Percentiles rank a stretch among this genome's conserved stretches.
Conservation (phyloP, 2,888 invertebrate species). For the Camponotus fellah region DNA sequence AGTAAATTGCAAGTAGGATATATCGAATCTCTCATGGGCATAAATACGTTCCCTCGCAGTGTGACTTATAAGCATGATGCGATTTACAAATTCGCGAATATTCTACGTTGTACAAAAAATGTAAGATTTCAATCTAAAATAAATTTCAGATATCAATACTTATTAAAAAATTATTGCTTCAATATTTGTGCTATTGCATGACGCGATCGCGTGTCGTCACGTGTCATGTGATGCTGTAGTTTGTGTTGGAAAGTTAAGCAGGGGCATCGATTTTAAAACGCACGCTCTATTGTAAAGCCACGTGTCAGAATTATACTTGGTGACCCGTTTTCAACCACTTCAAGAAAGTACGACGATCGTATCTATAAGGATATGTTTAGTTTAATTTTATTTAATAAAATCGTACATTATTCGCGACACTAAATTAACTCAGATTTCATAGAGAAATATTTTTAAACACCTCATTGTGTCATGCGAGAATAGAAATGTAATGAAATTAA, state of each 20-base stretch:
- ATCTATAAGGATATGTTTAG: neutral
- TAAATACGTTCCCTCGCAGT: neutral
- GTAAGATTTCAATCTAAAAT: neutral
- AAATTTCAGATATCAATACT: neutral
- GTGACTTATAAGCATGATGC: neutral
- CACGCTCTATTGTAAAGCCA: slow-evolving; percentile 39
- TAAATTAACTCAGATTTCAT: neutral
- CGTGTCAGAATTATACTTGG: slow-evolving; percentile 28
- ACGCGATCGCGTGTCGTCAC: slow-evolving; percentile 20
- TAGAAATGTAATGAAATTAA: neutral
- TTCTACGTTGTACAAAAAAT: neutral
- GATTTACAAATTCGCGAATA: slow-evolving; percentile 6
- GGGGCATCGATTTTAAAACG: slow-evolving; percentile 32
- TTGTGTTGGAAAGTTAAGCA: slow-evolving; percentile 22
- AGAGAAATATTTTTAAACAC: neutral
- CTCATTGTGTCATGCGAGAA: neutral
- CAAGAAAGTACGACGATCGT: neutral
- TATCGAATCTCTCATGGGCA: slow-evolving; percentile 3
- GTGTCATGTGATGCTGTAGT: neutral
- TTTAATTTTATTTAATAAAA: neutral
- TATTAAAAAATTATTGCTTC: neutral
- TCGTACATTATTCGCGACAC: neutral
- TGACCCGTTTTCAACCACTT: slow-evolving; percentile 3
- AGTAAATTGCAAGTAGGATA: neutral
- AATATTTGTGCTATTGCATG: neutral